Base-by-base conservation (phyloP, 2,113 vertebrate species). In the Microcebus lehilahytsara region DNA sequence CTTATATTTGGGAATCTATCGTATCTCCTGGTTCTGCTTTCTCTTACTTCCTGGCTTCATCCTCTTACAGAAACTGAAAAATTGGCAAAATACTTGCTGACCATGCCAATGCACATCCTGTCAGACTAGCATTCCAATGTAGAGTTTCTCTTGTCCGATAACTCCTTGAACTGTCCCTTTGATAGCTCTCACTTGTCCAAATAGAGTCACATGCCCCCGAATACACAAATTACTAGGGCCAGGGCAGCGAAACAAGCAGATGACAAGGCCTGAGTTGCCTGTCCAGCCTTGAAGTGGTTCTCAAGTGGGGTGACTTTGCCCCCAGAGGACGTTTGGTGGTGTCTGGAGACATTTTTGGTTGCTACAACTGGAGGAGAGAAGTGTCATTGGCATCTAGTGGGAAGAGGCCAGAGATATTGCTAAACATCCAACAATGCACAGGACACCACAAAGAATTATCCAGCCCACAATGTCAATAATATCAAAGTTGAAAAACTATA, bases 71-170 rank as follows among this genome's bases (percentile, higher is more conserved):
- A 64, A 7, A 81, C 5, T 53, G 77, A 32, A 80, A 71, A 51
- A 81, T 5, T 46, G 30, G 20, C 51, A 90, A 75, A 95, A 37
- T 92, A 72, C 81, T 85, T 89, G 13, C 40, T 94, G 37, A 89
- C 22, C 12, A 42, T 58, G 34, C 3, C 37, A 85, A 16, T 1
- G 2, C 32, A 51, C 7, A 11, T 37, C 17, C 34, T 11, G 0
- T 83, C 83, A 79, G 34, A 5, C 81, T 71, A 66, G 27, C 30
- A 78, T 60, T 66, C 30, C 13, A 95, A 89, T 34, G 67, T 27
- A 67, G n/a, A 81, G 13, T 37, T 83, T 46, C 34, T 79, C 20
- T 72, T 42, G 32, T 74, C n/a, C 32, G 89, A n/a, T 13, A 71
- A 62, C 11, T 62, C 60, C 64, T 69, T 89, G 64, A 64, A 75